phyloP scores from a whole-genome alignment of 2,888 invertebrate genomes.

The Ceriagrion tenellum region DNA sequence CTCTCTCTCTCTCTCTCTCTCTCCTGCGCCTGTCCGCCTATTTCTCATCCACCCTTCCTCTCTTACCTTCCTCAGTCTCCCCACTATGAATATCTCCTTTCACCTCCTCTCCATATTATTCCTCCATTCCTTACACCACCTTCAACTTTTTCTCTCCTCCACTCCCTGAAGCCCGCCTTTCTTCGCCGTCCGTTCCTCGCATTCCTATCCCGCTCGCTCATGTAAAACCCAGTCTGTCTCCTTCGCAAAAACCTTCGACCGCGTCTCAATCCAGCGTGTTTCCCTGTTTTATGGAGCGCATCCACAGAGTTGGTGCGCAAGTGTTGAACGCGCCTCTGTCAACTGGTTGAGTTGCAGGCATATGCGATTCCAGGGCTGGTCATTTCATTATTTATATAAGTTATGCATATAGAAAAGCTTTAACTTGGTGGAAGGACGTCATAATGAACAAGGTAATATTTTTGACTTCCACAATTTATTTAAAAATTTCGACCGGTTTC shows the following conservation, averaged over 20 bases:
- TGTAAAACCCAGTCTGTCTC: background rate
- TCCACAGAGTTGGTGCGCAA: background rate
- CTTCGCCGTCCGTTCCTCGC: background rate
- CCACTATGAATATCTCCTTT: background rate
- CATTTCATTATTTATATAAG: too few relatives aligned
- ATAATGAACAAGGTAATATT: too few relatives aligned
- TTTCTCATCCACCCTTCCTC: background rate
- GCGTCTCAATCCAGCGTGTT: background rate
- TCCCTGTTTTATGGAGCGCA: background rate
- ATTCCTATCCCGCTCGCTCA: background rate
- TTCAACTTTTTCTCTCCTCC: background rate
- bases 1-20: conserved; percentile 8
- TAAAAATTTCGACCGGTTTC: too few relatives aligned
- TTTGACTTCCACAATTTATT: too few relatives aligned
- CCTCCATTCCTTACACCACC: background rate
- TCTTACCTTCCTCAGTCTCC: background rate
- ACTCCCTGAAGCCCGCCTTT: background rate
- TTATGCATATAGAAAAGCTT: too few relatives aligned
- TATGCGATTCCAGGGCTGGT: too few relatives aligned
- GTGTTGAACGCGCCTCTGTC: too few relatives aligned
- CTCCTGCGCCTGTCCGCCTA: too few relatives aligned
- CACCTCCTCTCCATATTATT: background rate
- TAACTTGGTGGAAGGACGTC: too few relatives aligned
- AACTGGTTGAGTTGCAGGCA: too few relatives aligned
- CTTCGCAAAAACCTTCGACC: background rate